Evolutionary conservation across 2,888 invertebrate species (phyloP), one percentile per base, ranked within the genome.

Genomic region (Acanthoscelides obtectus): DNA sequence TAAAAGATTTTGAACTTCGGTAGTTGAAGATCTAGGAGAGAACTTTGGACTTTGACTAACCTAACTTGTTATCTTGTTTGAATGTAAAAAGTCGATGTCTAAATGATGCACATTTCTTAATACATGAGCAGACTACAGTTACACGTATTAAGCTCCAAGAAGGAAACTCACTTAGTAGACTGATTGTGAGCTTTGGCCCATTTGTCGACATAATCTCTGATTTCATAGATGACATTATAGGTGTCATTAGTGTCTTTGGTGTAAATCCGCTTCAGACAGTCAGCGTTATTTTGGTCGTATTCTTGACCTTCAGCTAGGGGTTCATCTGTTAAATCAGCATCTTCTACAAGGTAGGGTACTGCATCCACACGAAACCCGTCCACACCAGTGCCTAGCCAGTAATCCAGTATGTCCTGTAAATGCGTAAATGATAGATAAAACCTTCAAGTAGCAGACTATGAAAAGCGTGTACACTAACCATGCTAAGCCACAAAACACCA

Each of bases 351-450:
- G 79, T 76, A 78, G 2, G 88, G 87, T 19, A 94, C 88, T 0
- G 94, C 94, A 80, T 94, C 94, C 64, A 97, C 88, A 77, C 96
- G 90, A 80, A 97, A 95, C 0, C 97, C 98, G 80, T 94, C 93
- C 0, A 96, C 90, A 0, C 96, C 96, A 79, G 90, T 90, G 70
- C 91, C 90, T 68, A 97, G 82, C 97, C 97, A 97, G 80, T 91
- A 95, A 76, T 86, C 87, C 21, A 96, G 81, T 0, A 92, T 87
- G 17, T 89, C 88, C 91, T 94, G 81, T 19, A 76, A 73, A 22
- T 25, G 6, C n/a, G n/a, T n/a, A n/a, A n/a, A n/a, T n/a, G n/a
- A n/a, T n/a, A n/a, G n/a, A n/a, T n/a, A n/a, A n/a, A n/a, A n/a
- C n/a, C n/a, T n/a, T n/a, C n/a, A n/a, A n/a, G n/a, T n/a, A n/a